phyloP scores from a whole-genome alignment of 2,797 vertebrate genomes.

The Pipistrellus pipistrellus region DNA sequence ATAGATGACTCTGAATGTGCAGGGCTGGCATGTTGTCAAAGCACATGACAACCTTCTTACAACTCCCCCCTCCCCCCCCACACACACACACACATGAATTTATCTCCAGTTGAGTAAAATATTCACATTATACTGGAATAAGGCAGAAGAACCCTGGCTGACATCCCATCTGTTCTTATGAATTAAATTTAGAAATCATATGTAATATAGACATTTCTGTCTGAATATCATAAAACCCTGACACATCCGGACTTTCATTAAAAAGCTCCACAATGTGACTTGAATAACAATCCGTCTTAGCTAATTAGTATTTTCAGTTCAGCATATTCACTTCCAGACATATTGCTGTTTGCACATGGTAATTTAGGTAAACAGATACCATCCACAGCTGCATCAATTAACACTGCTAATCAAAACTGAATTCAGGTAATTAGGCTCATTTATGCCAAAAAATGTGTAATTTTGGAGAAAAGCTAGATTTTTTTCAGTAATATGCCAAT shows the following conservation, averaged over 20 bases:
- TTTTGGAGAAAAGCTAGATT: conserved; percentile 88
- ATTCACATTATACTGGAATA: conserved; percentile 87
- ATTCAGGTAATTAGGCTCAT: conserved; percentile 94
- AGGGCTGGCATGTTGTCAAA: conserved; percentile 77
- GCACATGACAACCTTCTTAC: conserved; percentile 74
- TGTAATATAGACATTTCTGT: conserved; percentile 92
- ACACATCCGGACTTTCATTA: conserved; percentile 92
- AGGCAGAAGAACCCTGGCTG: conserved; percentile 83
- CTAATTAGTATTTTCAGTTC: conserved; percentile 94
- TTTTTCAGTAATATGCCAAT: conserved; percentile 90
- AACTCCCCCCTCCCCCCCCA: not conserved
- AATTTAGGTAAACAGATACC: conserved; percentile 94
- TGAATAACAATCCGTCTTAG: conserved; percentile 92
- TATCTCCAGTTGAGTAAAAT: conserved; percentile 83
- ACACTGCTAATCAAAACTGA: conserved; percentile 94
- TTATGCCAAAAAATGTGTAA: conserved; percentile 93
- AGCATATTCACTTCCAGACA: conserved; percentile 92
- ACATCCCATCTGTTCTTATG: conserved; percentile 90
- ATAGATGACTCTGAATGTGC: conserved; percentile 68
- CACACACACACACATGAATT: not conserved
- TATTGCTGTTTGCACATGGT: conserved; percentile 94
- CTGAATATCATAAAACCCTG: conserved; percentile 90
- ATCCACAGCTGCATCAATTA: conserved; percentile 94
- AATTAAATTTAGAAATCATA: conserved; percentile 92
- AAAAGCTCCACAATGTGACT: conserved; percentile 91